Conservation (phyloP, 1,140 invertebrate species). For the Trypoxylus dichotomus region DNA sequence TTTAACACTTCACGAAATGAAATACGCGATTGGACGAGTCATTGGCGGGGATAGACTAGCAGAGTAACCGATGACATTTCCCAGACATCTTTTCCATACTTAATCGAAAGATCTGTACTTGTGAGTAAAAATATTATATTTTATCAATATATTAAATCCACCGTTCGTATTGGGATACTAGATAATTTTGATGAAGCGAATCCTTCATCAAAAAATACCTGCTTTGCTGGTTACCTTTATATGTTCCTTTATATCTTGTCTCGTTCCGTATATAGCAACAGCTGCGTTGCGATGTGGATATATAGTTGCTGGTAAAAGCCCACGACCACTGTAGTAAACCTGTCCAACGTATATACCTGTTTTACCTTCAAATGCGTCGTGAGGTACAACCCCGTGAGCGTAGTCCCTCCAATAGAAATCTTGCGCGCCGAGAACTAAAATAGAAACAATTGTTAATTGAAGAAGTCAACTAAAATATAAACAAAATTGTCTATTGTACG, state of each 20-base stretch:
- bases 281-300: neutral
- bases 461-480: no score
- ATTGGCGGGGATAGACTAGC: no score
- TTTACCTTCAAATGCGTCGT: neutral
- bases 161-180: no score
- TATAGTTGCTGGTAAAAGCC: neutral
- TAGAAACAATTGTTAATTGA: no score
- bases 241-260: neutral
- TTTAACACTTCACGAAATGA: no score
- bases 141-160: no score
- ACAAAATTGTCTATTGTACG: no score
- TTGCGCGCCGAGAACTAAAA: neutral
- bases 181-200: neutral
- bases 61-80: no score
- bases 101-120: no score
- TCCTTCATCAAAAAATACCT: neutral
- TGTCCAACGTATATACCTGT: constrained; percentile 1
- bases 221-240: neutral
- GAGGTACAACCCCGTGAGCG: neutral
- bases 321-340: neutral
- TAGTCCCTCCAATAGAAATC: neutral
- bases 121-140: no score
- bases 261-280: neutral
- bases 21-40: no score
- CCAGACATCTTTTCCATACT: no score